These are phyloP conservation scores for Lepidocyrtoides sp. DNA, from an alignment of 2,888 invertebrate genomes.

Conservation along the genomic window DNA sequence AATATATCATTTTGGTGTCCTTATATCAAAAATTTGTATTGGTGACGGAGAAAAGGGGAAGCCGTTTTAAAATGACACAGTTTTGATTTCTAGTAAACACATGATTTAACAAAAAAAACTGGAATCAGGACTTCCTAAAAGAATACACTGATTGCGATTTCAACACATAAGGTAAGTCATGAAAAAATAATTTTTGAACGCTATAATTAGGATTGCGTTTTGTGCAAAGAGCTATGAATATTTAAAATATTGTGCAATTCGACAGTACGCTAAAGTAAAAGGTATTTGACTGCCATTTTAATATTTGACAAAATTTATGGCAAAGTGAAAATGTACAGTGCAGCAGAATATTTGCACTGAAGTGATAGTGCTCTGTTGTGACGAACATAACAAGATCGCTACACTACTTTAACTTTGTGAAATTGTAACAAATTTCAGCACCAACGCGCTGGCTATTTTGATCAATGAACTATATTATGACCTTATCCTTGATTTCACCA, in stretches of 20 bases:
- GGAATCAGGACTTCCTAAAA: background rate
- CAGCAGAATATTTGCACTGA: too few relatives aligned
- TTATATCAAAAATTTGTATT: background rate
- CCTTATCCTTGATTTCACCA: slow-evolving; percentile 48
- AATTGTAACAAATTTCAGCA: too few relatives aligned
- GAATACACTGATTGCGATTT: slow-evolving; percentile 2
- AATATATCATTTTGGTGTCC: background rate
- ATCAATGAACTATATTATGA: background rate
- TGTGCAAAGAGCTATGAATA: background rate
- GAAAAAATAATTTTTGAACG: too few relatives aligned
- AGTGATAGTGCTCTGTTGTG: too few relatives aligned
- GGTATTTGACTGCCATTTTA: too few relatives aligned
- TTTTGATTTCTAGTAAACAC: background rate
- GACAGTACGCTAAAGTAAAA: too few relatives aligned
- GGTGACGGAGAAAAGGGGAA: background rate
- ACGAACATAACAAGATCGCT: too few relatives aligned
- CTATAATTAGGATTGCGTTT: too few relatives aligned
- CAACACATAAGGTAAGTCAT: slow-evolving; percentile 29
- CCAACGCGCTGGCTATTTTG: background rate
- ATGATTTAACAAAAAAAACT: background rate
- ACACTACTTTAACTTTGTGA: too few relatives aligned
- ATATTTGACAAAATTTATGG: too few relatives aligned
- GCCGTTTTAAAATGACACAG: slow-evolving; percentile 38
- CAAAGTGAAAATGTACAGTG: too few relatives aligned
- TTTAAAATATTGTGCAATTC: too few relatives aligned